A percentile compares a stretch with the other conserved stretches of the same genome.
Evolutionary conservation across 2,113 vertebrate genomes (phyloP).

Genomic region (Corydoras maculifer): DNA sequence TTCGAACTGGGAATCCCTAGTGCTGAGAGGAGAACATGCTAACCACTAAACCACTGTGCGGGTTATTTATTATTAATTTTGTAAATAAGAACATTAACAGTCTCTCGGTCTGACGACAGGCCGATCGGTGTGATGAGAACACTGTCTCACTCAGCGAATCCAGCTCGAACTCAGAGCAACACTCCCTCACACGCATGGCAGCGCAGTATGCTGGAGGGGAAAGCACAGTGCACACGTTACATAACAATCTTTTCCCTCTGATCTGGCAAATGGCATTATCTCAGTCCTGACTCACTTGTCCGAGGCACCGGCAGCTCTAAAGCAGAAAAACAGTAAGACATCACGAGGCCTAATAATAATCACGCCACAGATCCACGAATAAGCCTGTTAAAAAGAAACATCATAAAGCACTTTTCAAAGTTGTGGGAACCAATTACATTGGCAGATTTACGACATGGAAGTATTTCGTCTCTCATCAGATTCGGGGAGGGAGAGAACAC

Average conservation of each 20-base stretch:
- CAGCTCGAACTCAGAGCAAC: constrained; percentile 46
- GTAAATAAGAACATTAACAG: no score
- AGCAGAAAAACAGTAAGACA: constrained; percentile 28
- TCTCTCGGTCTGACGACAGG: neutral
- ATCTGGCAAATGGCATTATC: constrained; percentile 37
- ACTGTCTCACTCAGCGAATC: constrained; percentile 50
- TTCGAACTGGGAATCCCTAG: no score
- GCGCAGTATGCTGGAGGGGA: constrained; percentile 41
- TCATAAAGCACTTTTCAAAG: constrained; percentile 20
- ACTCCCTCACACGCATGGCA: constrained; percentile 44
- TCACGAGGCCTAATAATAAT: constrained; percentile 18
- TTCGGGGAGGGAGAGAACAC: neutral
- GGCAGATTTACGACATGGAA: constrained; percentile 18
- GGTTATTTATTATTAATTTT: no score
- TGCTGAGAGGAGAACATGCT: no score
- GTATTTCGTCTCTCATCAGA: constrained; percentile 9
- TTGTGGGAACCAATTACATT: constrained; percentile 14
- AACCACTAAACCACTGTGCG: no score
- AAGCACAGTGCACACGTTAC: constrained; percentile 47
- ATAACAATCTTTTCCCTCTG: constrained; percentile 41
- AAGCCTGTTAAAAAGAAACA: constrained; percentile 24
- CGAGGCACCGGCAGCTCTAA: constrained; percentile 16
- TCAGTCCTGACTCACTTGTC: constrained; percentile 32
- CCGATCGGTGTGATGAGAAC: constrained; percentile 22
- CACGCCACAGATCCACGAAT: constrained; percentile 29